A percentile compares a stretch with the other conserved stretches of the same genome.
These are phyloP conservation scores for Macrostomum lignano DNA, from an alignment of 1,140 invertebrate genomes.

Conservation along the genomic window DNA sequence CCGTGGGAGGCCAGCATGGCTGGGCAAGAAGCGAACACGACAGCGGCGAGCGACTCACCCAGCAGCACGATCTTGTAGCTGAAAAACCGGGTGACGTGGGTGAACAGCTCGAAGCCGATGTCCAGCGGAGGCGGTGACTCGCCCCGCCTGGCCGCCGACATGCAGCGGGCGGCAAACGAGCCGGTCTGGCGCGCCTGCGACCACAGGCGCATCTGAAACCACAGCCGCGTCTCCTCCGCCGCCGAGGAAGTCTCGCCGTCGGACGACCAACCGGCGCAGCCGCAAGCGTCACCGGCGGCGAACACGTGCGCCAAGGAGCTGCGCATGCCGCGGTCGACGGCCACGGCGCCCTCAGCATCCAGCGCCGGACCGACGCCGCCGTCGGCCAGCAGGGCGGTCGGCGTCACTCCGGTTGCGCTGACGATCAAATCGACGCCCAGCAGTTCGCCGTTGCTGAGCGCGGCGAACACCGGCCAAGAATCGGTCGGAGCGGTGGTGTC, in stretches of 20 bases:
- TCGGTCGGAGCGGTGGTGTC: too few species aligned
- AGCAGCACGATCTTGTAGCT: conserved; percentile 60
- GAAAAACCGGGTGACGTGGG: conserved; percentile 78
- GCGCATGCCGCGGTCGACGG: conserved; percentile 54
- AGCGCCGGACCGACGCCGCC: conserved; percentile 11
- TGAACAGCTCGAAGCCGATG: conserved; percentile 85
- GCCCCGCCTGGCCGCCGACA: conserved; percentile 36
- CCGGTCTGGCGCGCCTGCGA: conserved; percentile 93
- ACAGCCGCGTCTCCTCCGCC: too few species aligned
- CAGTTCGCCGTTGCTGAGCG: conserved; percentile 43
- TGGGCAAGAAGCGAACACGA: too few species aligned
- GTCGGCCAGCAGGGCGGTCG: neutral
- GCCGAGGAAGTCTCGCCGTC: too few species aligned
- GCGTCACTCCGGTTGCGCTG: conserved; percentile 64
- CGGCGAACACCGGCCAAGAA: too few species aligned
- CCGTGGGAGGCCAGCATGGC: too few species aligned
- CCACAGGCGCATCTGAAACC: conserved; percentile 59
- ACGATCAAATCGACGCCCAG: conserved; percentile 64
- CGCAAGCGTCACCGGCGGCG: conserved; percentile 75
- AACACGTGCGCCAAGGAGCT: conserved; percentile 49
- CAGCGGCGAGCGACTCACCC: too few species aligned
- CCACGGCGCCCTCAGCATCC: conserved; percentile 35
- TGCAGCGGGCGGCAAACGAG: conserved; percentile 57
- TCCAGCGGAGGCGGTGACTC: conserved; percentile 38
- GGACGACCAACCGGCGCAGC: conserved; percentile 42